A percentile compares a stretch with the other conserved stretches of the same genome.
These are phyloP conservation scores for Teleiodes luculella DNA, from an alignment of 2,888 invertebrate genomes.

Conservation along the genomic window DNA sequence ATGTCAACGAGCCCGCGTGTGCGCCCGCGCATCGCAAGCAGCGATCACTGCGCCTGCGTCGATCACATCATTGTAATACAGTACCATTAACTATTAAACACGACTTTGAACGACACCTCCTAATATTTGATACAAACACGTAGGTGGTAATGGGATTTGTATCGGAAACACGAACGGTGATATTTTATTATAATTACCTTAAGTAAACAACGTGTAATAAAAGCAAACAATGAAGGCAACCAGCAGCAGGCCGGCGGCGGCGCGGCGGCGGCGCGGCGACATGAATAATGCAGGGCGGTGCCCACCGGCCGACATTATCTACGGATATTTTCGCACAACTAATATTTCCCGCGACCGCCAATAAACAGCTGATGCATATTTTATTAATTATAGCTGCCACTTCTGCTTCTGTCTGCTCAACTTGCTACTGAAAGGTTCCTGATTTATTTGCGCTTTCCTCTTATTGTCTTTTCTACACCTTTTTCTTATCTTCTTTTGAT, in stretches of 20 bases:
- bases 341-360: neutral
- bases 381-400: neutral
- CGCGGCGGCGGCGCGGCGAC: neutral
- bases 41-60: neutral
- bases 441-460: no score
- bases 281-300: neutral
- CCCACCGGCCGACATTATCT: neutral
- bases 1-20: neutral
- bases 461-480: no score
- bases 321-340: neutral
- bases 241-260: neutral
- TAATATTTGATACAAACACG: neutral
- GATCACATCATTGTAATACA: neutral
- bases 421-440: no score
- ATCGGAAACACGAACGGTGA: no score
- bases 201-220: neutral
- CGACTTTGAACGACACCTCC: no score
- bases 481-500: no score
- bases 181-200: no score
- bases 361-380: neutral
- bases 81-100: no score
- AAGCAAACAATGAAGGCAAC: neutral
- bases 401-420: no score
- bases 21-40: conserved; percentile 4
- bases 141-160: neutral